phyloP scores from a whole-genome alignment of 2,888 invertebrate species.

The Lasioglossum vierecki region DNA sequence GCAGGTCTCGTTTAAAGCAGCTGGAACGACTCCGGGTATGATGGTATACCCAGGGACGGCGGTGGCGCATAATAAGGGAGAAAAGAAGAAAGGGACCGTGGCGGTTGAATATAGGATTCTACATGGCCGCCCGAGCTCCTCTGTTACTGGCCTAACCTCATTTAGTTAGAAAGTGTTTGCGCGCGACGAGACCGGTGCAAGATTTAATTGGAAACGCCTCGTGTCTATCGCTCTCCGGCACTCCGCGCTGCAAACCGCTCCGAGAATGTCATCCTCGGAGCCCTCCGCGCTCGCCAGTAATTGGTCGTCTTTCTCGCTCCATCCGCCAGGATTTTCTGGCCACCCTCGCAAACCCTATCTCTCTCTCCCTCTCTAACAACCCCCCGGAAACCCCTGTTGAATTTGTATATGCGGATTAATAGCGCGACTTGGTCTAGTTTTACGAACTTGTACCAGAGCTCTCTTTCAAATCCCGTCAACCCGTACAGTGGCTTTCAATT shows the following conservation, averaged over 20 bases:
- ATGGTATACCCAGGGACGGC: constrained; percentile 5
- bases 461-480: background rate
- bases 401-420: constrained; percentile 55
- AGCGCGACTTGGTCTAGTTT: constrained; percentile 19
- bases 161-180: constrained; percentile 73
- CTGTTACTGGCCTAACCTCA: constrained; percentile 66
- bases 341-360: background rate
- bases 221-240: constrained; percentile 67
- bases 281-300: constrained; percentile 61
- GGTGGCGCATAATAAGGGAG: constrained; percentile 51
- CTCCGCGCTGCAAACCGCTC: constrained; percentile 60
- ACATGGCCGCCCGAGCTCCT: constrained; percentile 38
- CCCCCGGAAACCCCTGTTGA: constrained; percentile 30
- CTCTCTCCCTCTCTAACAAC: background rate
- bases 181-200: constrained; percentile 64
- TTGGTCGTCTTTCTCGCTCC: constrained; percentile 66
- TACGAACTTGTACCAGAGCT: background rate
- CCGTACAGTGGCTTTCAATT: background rate
- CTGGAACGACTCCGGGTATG: constrained; percentile 26
- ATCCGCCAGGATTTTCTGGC: constrained; percentile 53
- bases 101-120: constrained; percentile 56
- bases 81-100: constrained; percentile 40
- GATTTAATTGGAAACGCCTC: constrained; percentile 76
- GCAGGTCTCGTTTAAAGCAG: constrained; percentile 48
- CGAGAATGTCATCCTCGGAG: constrained; percentile 69